These are phyloP conservation scores for Oplegnathus fasciatus DNA, from an alignment of 2,113 vertebrate genomes.

Conservation along the genomic window DNA sequence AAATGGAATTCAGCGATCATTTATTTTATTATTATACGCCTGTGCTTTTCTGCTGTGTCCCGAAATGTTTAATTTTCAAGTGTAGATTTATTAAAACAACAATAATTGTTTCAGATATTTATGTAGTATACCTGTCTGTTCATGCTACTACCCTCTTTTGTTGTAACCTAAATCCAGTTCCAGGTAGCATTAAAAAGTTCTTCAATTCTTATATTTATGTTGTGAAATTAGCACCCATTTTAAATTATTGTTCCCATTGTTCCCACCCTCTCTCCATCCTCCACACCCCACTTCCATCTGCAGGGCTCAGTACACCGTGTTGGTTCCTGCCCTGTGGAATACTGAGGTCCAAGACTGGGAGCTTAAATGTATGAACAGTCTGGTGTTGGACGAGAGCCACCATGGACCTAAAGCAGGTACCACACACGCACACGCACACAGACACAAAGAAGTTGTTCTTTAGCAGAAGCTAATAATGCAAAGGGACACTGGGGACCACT, in stretches of 20 bases:
- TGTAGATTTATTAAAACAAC: no score
- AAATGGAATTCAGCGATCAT: no score
- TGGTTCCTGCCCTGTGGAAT: conserved; percentile 82
- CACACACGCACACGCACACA: conserved; percentile 19
- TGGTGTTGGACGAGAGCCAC: conserved; percentile 79
- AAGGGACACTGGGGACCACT: conserved; percentile 21
- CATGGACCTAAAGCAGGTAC: conserved; percentile 58
- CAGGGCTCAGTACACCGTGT: conserved; percentile 78
- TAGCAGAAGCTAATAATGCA: conserved; percentile 15
- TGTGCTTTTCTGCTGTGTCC: no score
- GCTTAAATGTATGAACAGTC: conserved; percentile 81
- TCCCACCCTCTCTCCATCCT: background rate
- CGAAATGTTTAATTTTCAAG: no score
- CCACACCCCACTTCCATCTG: background rate
- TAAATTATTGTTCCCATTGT: background rate
- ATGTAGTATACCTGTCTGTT: background rate
- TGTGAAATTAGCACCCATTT: background rate
- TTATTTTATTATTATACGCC: no score
- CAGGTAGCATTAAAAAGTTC: background rate
- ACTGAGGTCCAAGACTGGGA: conserved; percentile 85
- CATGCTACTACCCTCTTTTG: background rate
- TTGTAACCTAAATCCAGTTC: background rate
- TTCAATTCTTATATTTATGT: background rate
- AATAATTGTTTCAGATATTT: background rate
- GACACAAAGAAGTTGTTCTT: conserved; percentile 8